Evolutionary conservation across 2,797 vertebrate species (phyloP), one percentile per base, ranked within the genome.

Genomic region (Discoglossus pictus): DNA sequence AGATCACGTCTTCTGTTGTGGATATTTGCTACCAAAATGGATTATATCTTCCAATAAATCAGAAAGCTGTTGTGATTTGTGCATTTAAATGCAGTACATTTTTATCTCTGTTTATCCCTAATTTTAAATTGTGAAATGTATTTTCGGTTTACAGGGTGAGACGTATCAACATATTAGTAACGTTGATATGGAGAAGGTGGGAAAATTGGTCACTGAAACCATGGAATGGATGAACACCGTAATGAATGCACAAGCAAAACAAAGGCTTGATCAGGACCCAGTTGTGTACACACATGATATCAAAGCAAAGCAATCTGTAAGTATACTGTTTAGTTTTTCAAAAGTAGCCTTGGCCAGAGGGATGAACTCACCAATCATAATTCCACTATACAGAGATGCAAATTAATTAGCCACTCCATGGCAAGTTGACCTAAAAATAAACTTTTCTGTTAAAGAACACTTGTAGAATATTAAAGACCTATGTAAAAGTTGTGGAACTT

Each of bases 131-230:
- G 27, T 17, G 6, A 2, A 34, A 3, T 48, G 27, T 75, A 15
- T 58, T n/a, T n/a, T 65, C 43, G 61, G 69, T 73, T 15, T 66
- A 48, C 75, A 92, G 91, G 87, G 87, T 80, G 89, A 92, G 63
- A 85, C 83, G 2, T 93, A 91, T 5, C 85, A 78, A 56, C 90
- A 92, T 44, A 90, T 92, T 0, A 88, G 91, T 58, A 84, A 84
- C 62, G 82, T 82, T 58, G 90, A 92, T 75, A 92, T 93, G 77
- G 88, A 85, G 61, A 91, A 91, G 75, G 88, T 92, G 5, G 87
- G 88, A 68, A 90, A 83, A 42, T 87, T 82, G 68, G 82, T 91
- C 31, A 75, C 78, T 13, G 91, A 93, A 61, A 78, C 82, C 15
- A 82, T 82, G 18, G 86, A 90, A 58, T 93, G 91, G 92, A 82